phyloP scores from a whole-genome alignment of 2,888 invertebrate genomes.

The Nemotelus nigrinus region DNA sequence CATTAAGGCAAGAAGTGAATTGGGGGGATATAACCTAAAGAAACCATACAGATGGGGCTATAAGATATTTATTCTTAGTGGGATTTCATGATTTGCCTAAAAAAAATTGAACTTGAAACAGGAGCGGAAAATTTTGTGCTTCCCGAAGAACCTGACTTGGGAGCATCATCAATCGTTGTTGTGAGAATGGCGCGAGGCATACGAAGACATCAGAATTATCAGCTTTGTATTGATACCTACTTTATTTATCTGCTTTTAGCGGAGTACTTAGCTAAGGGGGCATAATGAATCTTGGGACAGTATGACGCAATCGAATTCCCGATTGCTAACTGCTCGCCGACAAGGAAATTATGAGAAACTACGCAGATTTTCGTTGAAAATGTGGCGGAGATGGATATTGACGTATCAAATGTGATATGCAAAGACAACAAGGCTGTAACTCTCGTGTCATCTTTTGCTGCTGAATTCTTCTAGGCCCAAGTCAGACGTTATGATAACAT shows the following conservation, averaged over 20 bases:
- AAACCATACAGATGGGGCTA: neutral
- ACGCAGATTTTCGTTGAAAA: conserved; percentile 52
- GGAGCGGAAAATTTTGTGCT: conserved; percentile 45
- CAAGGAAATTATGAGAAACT: conserved; percentile 53
- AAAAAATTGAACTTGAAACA: conserved; percentile 49
- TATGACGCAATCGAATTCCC: conserved; percentile 56
- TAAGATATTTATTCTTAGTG: conserved; percentile 33
- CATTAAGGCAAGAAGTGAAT: no score
- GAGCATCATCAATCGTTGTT: conserved; percentile 47
- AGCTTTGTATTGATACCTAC: conserved; percentile 24
- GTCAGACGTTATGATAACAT: conserved; percentile 45
- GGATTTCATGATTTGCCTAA: conserved; percentile 45
- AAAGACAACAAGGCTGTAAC: conserved; percentile 59
- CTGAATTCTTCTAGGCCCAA: conserved; percentile 52
- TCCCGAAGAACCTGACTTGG: conserved; percentile 49
- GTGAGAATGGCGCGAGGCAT: conserved; percentile 41
- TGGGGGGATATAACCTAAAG: neutral
- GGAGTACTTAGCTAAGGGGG: conserved; percentile 1
- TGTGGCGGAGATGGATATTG: conserved; percentile 53
- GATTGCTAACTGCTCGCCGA: conserved; percentile 49
- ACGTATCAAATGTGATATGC: conserved; percentile 56
- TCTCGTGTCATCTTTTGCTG: conserved; percentile 57
- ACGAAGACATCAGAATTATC: conserved; percentile 34
- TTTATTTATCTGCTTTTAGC: conserved; percentile 19
- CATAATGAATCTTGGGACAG: conserved; percentile 2